A percentile compares a stretch with the other conserved stretches of the same genome.
phyloP scores from a whole-genome alignment of 2,113 vertebrate genomes.

The Tenebrosternarchus preto region DNA sequence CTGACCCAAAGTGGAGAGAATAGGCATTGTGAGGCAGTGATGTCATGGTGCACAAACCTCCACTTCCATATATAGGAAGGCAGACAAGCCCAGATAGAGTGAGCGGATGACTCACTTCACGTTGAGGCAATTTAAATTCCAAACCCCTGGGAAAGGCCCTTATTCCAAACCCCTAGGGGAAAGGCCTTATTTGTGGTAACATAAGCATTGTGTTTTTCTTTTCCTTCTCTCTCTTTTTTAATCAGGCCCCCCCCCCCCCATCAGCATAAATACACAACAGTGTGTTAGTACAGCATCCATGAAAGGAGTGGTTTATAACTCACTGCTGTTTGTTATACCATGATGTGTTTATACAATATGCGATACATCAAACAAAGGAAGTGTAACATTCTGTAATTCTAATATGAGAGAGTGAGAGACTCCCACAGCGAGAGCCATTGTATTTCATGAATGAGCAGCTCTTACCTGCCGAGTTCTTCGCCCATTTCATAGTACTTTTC shows the following conservation, averaged over 20 bases:
- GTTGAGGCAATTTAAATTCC: constrained; percentile 32
- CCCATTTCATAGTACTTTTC: constrained; percentile 78
- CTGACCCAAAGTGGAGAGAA: constrained; percentile 42
- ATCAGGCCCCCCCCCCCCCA: not conserved
- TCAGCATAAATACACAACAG: not conserved
- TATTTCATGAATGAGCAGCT: not conserved
- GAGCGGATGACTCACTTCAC: constrained; percentile 45
- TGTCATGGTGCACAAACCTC: constrained; percentile 65
- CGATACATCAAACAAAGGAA: not conserved
- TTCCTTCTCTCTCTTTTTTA: too few relatives aligned
- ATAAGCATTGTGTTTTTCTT: constrained; percentile 14
- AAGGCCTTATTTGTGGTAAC: not conserved
- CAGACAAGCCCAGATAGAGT: not conserved
- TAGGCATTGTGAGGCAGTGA: constrained; percentile 62
- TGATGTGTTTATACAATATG: not conserved
- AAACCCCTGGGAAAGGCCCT: not conserved
- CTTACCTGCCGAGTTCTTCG: constrained; percentile 79
- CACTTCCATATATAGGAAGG: constrained; percentile 55
- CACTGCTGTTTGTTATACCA: not conserved
- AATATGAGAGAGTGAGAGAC: too few relatives aligned
- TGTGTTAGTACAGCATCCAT: not conserved
- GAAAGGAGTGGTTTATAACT: not conserved
- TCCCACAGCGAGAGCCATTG: too few relatives aligned
- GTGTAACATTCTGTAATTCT: too few relatives aligned
- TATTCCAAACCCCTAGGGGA: not conserved